phyloP scores from a whole-genome alignment of 2,113 vertebrate species.

The Rhinopomastus cyanomelas region DNA sequence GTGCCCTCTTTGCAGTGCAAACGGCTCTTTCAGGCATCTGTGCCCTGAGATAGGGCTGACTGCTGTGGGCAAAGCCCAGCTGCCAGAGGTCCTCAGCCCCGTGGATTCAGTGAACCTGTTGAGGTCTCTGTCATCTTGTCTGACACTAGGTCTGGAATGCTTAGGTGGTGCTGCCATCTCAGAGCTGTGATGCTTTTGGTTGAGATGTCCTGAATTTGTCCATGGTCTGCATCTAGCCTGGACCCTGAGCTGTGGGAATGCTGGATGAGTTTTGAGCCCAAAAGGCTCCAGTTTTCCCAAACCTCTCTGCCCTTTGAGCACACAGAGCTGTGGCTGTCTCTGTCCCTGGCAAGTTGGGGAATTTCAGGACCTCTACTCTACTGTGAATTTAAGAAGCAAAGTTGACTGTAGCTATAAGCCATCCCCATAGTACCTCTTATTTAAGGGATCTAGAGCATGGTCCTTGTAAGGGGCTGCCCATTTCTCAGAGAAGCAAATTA shows the following conservation, averaged over 20 bases:
- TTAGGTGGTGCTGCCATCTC: not conserved
- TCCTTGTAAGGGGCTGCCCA: not conserved
- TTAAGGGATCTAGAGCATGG: not conserved
- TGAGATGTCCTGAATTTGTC: not conserved
- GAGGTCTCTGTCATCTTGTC: not conserved
- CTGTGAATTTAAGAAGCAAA: not conserved
- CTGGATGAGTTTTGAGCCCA: fast-evolving
- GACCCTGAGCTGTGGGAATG: not conserved
- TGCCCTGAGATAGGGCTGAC: fast-evolving
- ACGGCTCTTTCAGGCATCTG: not conserved
- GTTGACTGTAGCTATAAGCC: not conserved
- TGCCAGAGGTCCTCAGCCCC: not conserved
- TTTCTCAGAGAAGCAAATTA: not conserved
- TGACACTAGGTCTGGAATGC: fast-evolving
- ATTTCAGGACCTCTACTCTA: not conserved
- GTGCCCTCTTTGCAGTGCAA: not conserved
- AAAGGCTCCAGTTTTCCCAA: not conserved
- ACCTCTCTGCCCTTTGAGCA: not conserved
- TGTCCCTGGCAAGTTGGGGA: not conserved
- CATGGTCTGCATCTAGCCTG: fast-evolving
- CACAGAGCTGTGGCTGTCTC: not conserved
- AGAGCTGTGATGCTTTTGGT: not conserved
- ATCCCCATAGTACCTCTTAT: not conserved
- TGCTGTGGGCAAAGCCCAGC: not conserved
- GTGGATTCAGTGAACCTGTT: not conserved